Evolutionary conservation across 2,888 invertebrate species (phyloP), one percentile per base, ranked within the genome.

Genomic region (Amphimallon solstitiale): DNA sequence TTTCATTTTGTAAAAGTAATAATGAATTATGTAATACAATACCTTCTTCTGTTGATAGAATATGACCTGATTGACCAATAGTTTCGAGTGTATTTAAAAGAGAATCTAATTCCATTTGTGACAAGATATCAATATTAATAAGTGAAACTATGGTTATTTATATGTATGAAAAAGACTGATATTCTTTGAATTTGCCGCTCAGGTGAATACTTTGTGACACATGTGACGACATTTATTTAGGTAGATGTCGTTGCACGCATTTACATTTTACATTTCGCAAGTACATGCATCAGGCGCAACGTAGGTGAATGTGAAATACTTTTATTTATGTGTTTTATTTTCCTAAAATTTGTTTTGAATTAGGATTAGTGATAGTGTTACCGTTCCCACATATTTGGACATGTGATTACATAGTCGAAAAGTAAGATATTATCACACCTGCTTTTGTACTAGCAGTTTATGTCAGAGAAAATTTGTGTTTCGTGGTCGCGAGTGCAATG

Each of bases 1-100:
- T 94, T 79, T 95, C 94, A 70, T 89, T 89, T 82, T 95, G 91
- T 38, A 95, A 84, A 63, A 93, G 83, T 0, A 91, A 85, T 2
- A 96, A 82, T 0, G 95, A 93, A 78, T 92, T 93, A 77, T 92
- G 89, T 10, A 95, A 82, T 63, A 91, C 73, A 0, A 89, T 84
- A 68, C 90, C 88, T 75, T 92, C 88, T 82, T 95, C 94, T 2
- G 87, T 87, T 49, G 88, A 89, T 21, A 94, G 80, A 78, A 90
- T 88, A 72, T 90, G 83, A 7, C 94, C 95, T 69, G 88, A 88
- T 60, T 85, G 84, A 37, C 86, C 86, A 63, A 87, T 79, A 69
- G 83, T 83, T 70, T 88, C 86, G 64, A 86, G 76, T 70, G 82
- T 84, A 40, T 86, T 82, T 69, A 85, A 78, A 65, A 89, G 75